Base-by-base conservation (phyloP, 2,888 invertebrate species). In the Horisme vitalbata region DNA sequence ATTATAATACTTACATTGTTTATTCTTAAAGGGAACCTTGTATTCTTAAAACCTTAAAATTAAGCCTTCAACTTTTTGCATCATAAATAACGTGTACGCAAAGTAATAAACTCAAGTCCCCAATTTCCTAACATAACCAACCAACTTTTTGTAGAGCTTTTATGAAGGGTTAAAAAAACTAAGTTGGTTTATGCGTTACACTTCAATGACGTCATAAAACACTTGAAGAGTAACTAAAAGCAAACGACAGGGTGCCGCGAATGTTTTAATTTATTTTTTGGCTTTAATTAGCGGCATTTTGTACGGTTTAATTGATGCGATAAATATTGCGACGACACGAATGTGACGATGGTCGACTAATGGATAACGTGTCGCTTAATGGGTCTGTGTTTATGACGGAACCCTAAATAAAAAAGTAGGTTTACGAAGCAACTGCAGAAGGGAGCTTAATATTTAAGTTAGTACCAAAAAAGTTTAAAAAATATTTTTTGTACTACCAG, bases 221-320 rank as follows among this genome's bases (percentile, higher is more conserved):
- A 43, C 30, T 35, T 14, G 39, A 38, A 45, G 37, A 28, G 13
- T 36, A 33, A n/a, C 12, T 36, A 5, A 52, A 45, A 48, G 48
- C 34, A 38, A 44, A 37, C 15, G 30, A 31, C 37, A 33, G 35
- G 31, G 39, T 44, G 33, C 39, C 18, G 43, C 38, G 45, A 55
- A 55, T 37, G 32, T 44, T 43, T 44, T 24, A 24, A 45, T 49
- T 34, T 39, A 45, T 44, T 41, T 5, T 44, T 44, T 34, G 26
- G 31, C 14, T 34, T 51, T 57, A 56, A 59, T 59, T 59, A 56
- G 52, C 38, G 34, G 44, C 44, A 48, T 52, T 59, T 54, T 53
- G 49, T 56, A 52, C n/a, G 37, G 28, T 52, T 59, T 54, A 55
- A 59, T 52, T 52, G 54, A 50, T 4, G 46, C 50, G 31, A 57